Percentiles rank a stretch among this genome's conserved stretches.
Conservation (phyloP, 2,888 invertebrate species). For the Margaritifera margaritifera region DNA sequence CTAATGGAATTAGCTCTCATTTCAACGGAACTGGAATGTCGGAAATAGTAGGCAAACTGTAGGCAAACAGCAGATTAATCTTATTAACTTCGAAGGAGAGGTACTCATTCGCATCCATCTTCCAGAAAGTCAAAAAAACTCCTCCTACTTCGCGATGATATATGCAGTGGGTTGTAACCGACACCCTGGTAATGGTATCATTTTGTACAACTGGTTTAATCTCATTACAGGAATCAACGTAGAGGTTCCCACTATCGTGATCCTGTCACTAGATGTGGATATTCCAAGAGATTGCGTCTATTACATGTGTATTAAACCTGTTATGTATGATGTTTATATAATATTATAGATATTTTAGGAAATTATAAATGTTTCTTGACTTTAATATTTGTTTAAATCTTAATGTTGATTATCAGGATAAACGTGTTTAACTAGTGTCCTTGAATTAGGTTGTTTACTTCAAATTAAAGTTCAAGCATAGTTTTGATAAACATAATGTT, state of each 20-base stretch:
- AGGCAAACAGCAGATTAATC: constrained; percentile 16
- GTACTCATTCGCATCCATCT: constrained; percentile 14
- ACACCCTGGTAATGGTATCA: constrained; percentile 17
- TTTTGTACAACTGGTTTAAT: constrained; percentile 24
- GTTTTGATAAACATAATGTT: no score
- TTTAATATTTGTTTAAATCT: no score
- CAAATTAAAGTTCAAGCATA: no score
- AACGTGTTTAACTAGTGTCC: no score
- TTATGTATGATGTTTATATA: no score
- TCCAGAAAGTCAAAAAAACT: background rate
- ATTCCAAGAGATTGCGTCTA: constrained; percentile 30
- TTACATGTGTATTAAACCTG: constrained; percentile 33
- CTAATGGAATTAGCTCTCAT: constrained; percentile 3
- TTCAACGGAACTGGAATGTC: constrained; percentile 37
- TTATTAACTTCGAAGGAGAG: constrained; percentile 28
- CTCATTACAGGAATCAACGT: constrained; percentile 32
- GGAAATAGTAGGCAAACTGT: constrained; percentile 36
- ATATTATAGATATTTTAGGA: no score
- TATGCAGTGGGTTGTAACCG: constrained; percentile 2
- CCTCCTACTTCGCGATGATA: background rate
- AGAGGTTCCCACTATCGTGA: constrained; percentile 1
- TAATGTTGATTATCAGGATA: no score
- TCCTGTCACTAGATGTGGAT: constrained; percentile 9
- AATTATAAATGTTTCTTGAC: no score
- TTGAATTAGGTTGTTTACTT: no score